Base-by-base conservation (phyloP, 2,888 invertebrate genomes). In the Drosophila sordidapex region DNA sequence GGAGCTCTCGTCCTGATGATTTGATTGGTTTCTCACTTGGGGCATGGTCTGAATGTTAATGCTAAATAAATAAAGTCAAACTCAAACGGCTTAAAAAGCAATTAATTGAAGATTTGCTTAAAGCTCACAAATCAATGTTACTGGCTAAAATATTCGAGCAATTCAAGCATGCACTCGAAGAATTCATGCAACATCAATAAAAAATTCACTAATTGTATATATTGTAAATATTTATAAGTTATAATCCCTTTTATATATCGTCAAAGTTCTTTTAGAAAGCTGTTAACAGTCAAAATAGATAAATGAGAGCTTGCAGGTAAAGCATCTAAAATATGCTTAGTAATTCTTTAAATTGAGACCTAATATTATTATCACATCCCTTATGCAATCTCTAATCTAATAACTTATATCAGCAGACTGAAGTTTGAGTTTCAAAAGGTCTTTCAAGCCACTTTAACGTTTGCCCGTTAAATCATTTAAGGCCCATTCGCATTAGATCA, bases 51-150 rank as follows among this genome's bases (percentile, higher is more conserved):
- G 49, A 70, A 66, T 75, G 62, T 64, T 64, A 74, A 74, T 71
- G 49, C 21, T 53, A 74, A 78, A 59, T 74, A 71, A 77, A 77
- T 64, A 51, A 59, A 54, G 46, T 25, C 51, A 51, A 59, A 35
- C 69, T 52, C 2, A 59, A 58, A 58, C 27, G 54, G 46, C n/a
- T 59, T 18, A 40, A 59, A 53, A 58, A 75, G 43, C 67, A 64
- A 62, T 71, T 78, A 71, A 71, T 65, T 68, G 31, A 1, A 27
- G 56, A 70, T 74, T 66, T 77, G 27, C 53, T 73, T 63, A 25
- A 33, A 57, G 21, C 43, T 31, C 40, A n/a, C 48, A 43, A 52
- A 33, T 21, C 1, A 61, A 18, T 60, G n/a, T 27, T 8, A 35
- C 27, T 38, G 1, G 21, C 27, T 15, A 5, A 13, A 4, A 15